Conservation (phyloP, 2,113 vertebrate species). For the Glareola pratincola region DNA sequence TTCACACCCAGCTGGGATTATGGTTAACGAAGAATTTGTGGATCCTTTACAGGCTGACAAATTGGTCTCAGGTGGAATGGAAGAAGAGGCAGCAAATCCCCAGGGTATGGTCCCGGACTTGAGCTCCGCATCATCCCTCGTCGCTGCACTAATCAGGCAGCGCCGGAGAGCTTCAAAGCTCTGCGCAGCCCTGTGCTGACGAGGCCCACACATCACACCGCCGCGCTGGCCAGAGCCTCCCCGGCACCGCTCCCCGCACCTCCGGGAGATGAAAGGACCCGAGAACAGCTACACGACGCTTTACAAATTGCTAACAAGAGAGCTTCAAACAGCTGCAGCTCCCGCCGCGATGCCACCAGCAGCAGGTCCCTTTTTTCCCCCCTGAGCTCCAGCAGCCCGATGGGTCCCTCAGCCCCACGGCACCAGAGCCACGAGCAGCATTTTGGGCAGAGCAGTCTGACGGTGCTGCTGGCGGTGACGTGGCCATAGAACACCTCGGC, state of each 20-base stretch:
- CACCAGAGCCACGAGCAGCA: not conserved
- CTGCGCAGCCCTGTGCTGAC: not conserved
- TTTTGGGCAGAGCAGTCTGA: not conserved
- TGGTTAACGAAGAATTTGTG: not conserved
- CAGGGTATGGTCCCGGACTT: not conserved
- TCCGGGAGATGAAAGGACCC: slow-evolving; percentile 1
- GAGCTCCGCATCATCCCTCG: not conserved
- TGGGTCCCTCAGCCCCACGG: not conserved
- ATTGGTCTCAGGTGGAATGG: not conserved
- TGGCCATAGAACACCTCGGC: not conserved
- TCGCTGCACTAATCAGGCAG: not conserved
- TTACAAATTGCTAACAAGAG: not conserved
- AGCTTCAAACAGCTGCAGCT: not conserved
- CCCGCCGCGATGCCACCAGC: not conserved
- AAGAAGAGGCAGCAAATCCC: not conserved
- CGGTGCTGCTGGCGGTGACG: not conserved
- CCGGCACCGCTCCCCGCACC: not conserved
- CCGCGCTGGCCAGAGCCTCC: not conserved
- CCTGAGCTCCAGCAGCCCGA: rapidly evolving
- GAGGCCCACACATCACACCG: not conserved
- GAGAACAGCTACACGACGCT: not conserved
- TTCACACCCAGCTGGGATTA: not conserved
- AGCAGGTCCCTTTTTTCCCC: not conserved
- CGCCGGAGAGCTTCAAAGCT: slow-evolving; percentile 13
- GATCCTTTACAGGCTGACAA: not conserved